These are phyloP conservation scores for Panurus biarmicus DNA, from an alignment of 2,113 vertebrate genomes.

Conservation along the genomic window DNA sequence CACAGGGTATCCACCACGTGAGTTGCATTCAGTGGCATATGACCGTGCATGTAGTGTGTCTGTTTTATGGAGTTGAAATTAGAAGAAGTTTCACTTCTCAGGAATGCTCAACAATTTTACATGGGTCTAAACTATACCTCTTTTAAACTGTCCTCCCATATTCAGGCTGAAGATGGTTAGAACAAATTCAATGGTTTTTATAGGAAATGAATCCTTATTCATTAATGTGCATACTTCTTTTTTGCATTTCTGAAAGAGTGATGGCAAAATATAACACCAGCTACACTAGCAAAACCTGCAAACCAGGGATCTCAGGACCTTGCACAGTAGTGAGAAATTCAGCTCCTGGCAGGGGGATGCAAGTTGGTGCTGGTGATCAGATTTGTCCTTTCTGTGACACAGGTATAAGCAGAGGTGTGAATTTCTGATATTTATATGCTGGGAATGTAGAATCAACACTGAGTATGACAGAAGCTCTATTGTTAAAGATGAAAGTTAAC, in stretches of 20 bases:
- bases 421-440: background rate
- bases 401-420: background rate
- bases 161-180: background rate
- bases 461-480: background rate
- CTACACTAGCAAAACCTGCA: background rate
- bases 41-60: background rate
- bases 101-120: background rate
- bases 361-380: background rate
- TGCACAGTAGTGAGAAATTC: background rate
- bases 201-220: background rate
- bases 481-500: background rate
- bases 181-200: background rate
- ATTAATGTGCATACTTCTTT: background rate
- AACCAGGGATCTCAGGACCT: background rate
- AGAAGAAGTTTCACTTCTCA: background rate
- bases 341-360: background rate
- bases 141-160: background rate
- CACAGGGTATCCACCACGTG: fast-evolving
- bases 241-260: background rate
- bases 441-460: background rate
- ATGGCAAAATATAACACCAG: background rate
- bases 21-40: background rate
- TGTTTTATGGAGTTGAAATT: background rate
- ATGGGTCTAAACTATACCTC: background rate
- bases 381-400: background rate